A percentile compares a stretch with the other conserved stretches of the same genome.
Conservation (phyloP, 2,113 vertebrate species). For the Probosciger aterrimus region DNA sequence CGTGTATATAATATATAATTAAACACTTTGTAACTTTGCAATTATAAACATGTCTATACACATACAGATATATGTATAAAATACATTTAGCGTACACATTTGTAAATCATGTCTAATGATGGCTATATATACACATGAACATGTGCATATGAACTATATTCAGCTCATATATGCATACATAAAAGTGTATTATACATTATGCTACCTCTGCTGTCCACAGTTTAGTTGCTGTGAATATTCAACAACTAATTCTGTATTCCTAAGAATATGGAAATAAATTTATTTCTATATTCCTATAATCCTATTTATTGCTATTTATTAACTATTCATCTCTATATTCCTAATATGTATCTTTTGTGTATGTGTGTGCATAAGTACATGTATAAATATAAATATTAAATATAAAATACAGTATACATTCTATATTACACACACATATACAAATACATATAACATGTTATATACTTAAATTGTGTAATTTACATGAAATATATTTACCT, state of each 20-base stretch:
- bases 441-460: background rate
- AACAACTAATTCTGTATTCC: background rate
- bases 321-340: background rate
- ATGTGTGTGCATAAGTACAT: background rate
- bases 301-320: background rate
- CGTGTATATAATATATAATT: background rate
- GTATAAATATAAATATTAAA: fast-evolving
- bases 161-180: background rate
- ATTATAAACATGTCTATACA: background rate
- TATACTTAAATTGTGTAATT: background rate
- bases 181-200: fast-evolving
- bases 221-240: background rate
- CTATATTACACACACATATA: background rate
- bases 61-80: background rate
- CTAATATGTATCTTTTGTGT: background rate
- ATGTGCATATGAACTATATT: background rate
- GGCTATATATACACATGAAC: background rate
- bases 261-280: background rate
- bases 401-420: background rate
- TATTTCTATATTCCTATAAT: background rate
- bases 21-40: background rate
- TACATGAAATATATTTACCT: background rate
- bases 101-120: background rate
- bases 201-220: fast-evolving
- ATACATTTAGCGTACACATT: background rate